Evolutionary conservation across 2,888 invertebrate genomes (phyloP).

Genomic region (Agapostemon virescens): DNA sequence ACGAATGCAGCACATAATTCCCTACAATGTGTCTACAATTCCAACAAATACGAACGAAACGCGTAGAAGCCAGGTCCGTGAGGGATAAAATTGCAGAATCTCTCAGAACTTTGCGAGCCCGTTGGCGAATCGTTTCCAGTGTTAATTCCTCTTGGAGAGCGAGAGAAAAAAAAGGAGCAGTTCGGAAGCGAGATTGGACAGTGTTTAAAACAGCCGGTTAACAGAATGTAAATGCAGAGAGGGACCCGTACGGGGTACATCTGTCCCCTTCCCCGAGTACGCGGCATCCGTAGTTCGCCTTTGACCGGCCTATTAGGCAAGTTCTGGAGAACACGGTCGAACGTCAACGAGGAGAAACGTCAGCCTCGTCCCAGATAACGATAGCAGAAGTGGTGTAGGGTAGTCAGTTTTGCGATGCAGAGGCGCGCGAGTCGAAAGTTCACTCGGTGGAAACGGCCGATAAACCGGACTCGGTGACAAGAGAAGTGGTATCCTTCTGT

Average conservation of each 20-base stretch:
- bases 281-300: slow-evolving; percentile 28
- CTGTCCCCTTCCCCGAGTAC: slow-evolving; percentile 7
- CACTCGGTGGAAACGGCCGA: slow-evolving; percentile 65
- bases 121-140: not conserved
- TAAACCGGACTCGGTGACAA: slow-evolving; percentile 57
- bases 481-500: slow-evolving; percentile 32
- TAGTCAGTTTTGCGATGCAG: slow-evolving; percentile 50
- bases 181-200: slow-evolving; percentile 2
- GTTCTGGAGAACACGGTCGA: slow-evolving; percentile 51
- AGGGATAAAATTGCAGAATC: not conserved
- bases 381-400: slow-evolving; percentile 28
- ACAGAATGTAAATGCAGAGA: slow-evolving; percentile 6
- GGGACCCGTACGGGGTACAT: not conserved
- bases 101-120: not conserved
- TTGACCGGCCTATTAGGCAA: slow-evolving; percentile 46
- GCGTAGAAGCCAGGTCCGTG: not conserved
- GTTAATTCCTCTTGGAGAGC: not conserved
- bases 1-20: no score
- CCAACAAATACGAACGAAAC: not conserved
- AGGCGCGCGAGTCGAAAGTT: slow-evolving; percentile 60
- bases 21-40: not conserved
- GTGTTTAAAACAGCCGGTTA: slow-evolving; percentile 7
- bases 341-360: slow-evolving; percentile 54
- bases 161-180: not conserved
- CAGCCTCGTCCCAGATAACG: slow-evolving; percentile 52